Evolutionary conservation across 2,113 vertebrate species (phyloP).

Genomic region (Heterocephalus glaber): DNA sequence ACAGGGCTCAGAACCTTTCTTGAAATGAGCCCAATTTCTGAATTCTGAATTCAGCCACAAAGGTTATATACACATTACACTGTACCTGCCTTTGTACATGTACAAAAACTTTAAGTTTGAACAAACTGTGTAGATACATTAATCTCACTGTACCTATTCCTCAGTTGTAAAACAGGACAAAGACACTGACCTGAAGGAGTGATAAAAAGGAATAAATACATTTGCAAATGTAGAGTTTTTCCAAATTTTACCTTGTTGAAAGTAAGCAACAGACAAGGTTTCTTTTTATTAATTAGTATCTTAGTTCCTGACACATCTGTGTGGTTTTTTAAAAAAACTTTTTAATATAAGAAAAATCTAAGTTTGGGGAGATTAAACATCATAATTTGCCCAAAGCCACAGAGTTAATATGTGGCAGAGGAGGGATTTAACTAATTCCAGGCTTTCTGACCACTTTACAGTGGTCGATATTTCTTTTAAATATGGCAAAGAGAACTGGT

Average conservation of each 20-base stretch:
- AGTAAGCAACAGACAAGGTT: not conserved
- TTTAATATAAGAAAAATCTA: conserved; percentile 4
- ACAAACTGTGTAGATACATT: not conserved
- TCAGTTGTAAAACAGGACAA: not conserved
- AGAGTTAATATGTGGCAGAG: not conserved
- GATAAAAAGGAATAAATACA: not conserved
- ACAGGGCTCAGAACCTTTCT: not conserved
- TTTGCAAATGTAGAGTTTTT: not conserved
- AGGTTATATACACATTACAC: not conserved
- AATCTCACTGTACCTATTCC: not conserved
- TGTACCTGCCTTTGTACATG: not conserved
- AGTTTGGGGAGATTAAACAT: not conserved
- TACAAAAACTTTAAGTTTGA: not conserved
- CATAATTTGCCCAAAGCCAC: conserved; percentile 4
- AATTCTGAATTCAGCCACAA: not conserved
- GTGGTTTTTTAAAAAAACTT: not conserved
- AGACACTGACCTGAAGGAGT: not conserved
- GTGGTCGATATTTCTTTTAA: not conserved
- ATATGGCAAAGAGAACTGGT: not conserved
- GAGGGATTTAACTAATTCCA: not conserved
- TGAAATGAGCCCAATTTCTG: not conserved
- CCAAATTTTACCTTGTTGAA: not conserved
- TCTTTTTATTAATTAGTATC: not conserved
- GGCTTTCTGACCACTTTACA: conserved; percentile 3
- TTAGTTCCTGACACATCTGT: not conserved